Evolutionary conservation across 2,113 vertebrate genomes (phyloP), one percentile per base, ranked within the genome.

Genomic region (Myxocyprinus asiaticus): DNA sequence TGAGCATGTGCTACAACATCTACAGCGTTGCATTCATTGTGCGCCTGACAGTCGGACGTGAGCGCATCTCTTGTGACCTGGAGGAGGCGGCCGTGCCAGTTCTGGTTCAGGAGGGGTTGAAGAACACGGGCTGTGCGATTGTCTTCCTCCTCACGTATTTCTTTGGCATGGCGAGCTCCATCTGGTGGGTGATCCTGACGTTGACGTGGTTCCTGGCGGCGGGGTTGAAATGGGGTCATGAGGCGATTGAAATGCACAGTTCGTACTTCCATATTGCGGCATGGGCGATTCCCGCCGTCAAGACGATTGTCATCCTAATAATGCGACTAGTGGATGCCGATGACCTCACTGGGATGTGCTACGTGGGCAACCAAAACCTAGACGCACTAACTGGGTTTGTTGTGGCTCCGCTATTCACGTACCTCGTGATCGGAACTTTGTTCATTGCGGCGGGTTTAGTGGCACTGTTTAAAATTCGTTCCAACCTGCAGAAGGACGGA

Each of bases 1-100:
- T 99, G 65, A 99, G 97, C 86, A 98, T 99, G 96, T 99, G 98
- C 93, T 99, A 97, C 88, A 99, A 99, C 89, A 95, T 99, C 91
- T 99, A 99, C 94, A 98, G 97, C 88, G 95, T 99, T 69, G 98
- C 97, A 89, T 99, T 96, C 92, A 93, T 99, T 91, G 97, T 99
- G 68, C 94, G 97, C 68, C 89, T 99, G 86, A 98, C 96, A 42
- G 94, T 99, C 68, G 98, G 98, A 77, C 93, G 98, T 86, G 97
- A 99, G 84, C 96, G 97, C 75, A 97, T 99, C 91, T 98, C 98
- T 88, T 99, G 98, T 85, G 98, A 99, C 92, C 94, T 98, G 91
- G 97, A 99, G 87, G 95, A 98, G 81, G 94, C 96, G 56, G 93
- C 94, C 44, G 95, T 97, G 80, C 97, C 98, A 14, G 94, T 99